Percentiles rank a stretch among this genome's conserved stretches.
Conservation (phyloP, 2,888 invertebrate species). For the Anoplius nigerrimus region DNA sequence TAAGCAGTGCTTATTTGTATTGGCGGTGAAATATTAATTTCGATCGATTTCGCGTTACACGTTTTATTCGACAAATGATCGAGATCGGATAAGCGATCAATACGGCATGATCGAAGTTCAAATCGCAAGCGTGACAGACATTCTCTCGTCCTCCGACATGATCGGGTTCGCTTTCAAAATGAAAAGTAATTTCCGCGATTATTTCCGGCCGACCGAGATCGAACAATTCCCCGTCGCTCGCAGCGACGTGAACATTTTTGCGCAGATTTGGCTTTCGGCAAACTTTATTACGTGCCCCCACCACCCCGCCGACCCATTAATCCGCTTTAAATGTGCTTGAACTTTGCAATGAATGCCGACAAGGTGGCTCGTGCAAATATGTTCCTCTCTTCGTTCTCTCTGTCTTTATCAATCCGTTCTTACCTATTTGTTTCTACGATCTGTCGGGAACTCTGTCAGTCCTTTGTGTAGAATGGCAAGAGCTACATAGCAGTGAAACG, state of each 20-base stretch:
- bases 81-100: no score
- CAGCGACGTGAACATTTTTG: conserved; percentile 1
- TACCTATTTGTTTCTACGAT: not conserved
- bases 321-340: conserved; percentile 46
- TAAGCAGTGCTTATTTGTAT: no score
- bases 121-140: not conserved
- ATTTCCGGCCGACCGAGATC: not conserved
- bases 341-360: conserved; percentile 40
- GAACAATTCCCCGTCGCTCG: not conserved
- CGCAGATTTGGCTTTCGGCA: conserved; percentile 9
- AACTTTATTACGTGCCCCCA: conserved; percentile 8
- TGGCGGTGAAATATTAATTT: no score
- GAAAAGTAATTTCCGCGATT: not conserved
- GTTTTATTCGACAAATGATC: no score
- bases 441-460: no score
- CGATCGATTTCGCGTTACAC: no score
- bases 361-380: conserved; percentile 18
- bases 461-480: no score
- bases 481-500: no score
- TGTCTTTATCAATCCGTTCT: not conserved
- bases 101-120: no score
- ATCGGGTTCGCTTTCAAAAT: not conserved
- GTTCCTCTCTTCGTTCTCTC: not conserved
- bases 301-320: conserved; percentile 34
- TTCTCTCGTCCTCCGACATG: not conserved